Evolutionary conservation across 30 jellyfish, hydroid and myxozoan species (phyloP).

Genomic region (Mastigias papua): DNA sequence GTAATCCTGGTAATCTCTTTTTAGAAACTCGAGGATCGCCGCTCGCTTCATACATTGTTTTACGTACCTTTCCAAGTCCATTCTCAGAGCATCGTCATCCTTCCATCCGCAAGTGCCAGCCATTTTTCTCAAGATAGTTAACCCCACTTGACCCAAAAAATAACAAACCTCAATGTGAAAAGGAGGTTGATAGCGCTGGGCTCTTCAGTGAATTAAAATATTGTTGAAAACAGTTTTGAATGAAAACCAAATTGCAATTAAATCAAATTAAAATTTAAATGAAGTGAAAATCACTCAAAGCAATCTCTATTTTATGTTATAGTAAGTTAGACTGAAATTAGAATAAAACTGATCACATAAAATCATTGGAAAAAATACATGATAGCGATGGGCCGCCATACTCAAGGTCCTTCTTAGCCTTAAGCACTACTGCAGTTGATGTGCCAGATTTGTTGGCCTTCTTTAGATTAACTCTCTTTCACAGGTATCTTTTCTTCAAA

Average conservation of each 20-base stretch:
- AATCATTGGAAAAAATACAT: no score
- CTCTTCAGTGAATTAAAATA: not conserved
- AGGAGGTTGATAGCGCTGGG: not conserved
- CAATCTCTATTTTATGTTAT: not conserved
- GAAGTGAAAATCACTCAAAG: not conserved
- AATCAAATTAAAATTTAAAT: not conserved
- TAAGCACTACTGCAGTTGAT: no score
- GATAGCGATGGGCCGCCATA: no score
- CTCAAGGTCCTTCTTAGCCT: no score
- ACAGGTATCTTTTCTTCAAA: no score
- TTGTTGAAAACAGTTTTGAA: not conserved
- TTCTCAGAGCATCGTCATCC: not conserved
- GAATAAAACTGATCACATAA: no score
- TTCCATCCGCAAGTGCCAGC: not conserved
- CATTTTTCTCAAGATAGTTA: not conserved
- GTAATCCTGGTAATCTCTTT: slow-evolving; percentile 29
- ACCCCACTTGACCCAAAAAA: not conserved
- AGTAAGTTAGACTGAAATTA: no score
- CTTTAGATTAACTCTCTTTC: no score
- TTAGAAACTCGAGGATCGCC: slow-evolving; percentile 30
- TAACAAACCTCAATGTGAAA: not conserved
- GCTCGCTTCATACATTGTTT: slow-evolving; percentile 14
- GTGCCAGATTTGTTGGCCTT: no score
- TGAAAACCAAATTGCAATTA: not conserved
- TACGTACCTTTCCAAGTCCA: slow-evolving; percentile 31